Conservation (phyloP, 2,888 invertebrate species). For the Clunio marinus region DNA sequence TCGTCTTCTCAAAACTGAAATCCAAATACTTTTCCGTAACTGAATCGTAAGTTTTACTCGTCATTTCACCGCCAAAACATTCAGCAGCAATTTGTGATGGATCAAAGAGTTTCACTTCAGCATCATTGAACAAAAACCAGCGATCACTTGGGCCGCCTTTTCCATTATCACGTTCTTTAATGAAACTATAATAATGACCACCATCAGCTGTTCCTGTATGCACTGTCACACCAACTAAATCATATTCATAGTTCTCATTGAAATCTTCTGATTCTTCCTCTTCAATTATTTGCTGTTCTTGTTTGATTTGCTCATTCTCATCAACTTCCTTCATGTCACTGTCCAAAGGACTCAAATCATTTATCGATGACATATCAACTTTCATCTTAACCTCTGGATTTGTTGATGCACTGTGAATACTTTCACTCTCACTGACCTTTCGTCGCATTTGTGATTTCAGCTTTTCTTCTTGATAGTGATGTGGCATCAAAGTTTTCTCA, state of each 20-base stretch:
- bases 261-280: conserved; percentile 52
- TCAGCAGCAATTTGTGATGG: conserved; percentile 91
- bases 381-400: not conserved
- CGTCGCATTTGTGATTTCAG: conserved; percentile 53
- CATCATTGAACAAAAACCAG: conserved; percentile 90
- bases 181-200: conserved; percentile 95
- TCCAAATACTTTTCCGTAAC: conserved; percentile 97
- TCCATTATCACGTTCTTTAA: conserved; percentile 71
- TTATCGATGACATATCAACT: conserved; percentile 24
- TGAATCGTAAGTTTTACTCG: conserved; percentile 95
- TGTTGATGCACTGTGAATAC: conserved; percentile 27
- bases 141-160: conserved; percentile 68
- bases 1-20: conserved; percentile 95
- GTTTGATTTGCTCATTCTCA: conserved; percentile 42
- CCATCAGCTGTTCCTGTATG: conserved; percentile 98
- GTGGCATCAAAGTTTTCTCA: conserved; percentile 87
- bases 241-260: conserved; percentile 75
- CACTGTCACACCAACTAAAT: conserved; percentile 89
- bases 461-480: conserved; percentile 75
- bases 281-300: conserved; percentile 42
- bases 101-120: conserved; percentile 92
- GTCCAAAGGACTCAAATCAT: conserved; percentile 43
- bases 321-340: conserved; percentile 41
- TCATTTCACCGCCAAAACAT: conserved; percentile 97
- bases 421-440: conserved; percentile 39